A percentile compares a stretch with the other conserved stretches of the same genome.
Evolutionary conservation across 2,888 invertebrate species (phyloP).

Genomic region (Gryllus longicercus): DNA sequence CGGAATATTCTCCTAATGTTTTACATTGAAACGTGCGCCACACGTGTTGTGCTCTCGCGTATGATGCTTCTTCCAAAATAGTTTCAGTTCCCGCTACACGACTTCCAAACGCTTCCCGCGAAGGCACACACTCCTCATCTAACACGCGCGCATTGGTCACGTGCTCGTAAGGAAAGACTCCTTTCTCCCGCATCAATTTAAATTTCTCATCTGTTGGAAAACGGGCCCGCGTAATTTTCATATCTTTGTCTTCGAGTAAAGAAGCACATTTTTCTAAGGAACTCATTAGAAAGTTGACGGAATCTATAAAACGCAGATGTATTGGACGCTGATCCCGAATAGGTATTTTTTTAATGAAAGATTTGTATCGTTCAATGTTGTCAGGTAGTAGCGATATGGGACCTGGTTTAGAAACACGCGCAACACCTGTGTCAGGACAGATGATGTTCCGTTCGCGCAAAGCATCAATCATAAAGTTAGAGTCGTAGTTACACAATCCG

Average conservation of each 20-base stretch:
- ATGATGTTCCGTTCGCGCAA: too few species aligned
- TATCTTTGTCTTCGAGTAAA: neutral
- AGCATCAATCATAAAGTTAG: too few species aligned
- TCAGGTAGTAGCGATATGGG: too few species aligned
- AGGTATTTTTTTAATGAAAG: too few species aligned
- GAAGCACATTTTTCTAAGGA: neutral
- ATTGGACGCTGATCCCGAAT: too few species aligned
- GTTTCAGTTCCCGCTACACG: neutral
- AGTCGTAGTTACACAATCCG: too few species aligned
- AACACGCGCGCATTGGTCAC: conserved; percentile 5
- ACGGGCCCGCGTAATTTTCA: neutral
- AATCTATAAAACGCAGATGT: neutral
- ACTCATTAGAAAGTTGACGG: neutral
- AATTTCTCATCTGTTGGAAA: neutral
- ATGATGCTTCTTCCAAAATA: conserved; percentile 20
- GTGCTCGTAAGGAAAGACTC: conserved; percentile 26
- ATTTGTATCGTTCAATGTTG: too few species aligned
- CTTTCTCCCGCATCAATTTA: neutral
- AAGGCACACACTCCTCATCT: neutral
- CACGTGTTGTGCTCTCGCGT: conserved; percentile 21
- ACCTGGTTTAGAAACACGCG: too few species aligned
- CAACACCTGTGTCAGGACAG: too few species aligned
- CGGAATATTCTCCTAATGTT: neutral
- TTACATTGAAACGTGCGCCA: conserved; percentile 11
- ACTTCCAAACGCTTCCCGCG: conserved; percentile 24